Evolutionary conservation across 2,797 vertebrate species (phyloP).

Genomic region (Rhinophrynus dorsalis): DNA sequence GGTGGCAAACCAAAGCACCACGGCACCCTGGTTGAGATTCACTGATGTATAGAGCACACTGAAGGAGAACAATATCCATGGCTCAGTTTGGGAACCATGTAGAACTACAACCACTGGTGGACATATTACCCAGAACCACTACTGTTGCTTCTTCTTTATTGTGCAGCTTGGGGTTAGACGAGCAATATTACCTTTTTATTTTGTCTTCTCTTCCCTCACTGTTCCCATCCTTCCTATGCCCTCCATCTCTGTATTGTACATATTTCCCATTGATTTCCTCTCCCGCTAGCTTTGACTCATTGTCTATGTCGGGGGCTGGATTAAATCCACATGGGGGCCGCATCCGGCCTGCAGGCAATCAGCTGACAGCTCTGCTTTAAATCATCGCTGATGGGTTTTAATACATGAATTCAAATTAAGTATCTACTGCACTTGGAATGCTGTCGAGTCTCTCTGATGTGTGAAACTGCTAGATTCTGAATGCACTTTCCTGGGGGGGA

Average conservation of each 20-base stretch:
- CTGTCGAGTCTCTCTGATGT: constrained; percentile 7
- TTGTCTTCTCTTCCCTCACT: neutral
- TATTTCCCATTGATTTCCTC: constrained; percentile 44
- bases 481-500: too few species aligned
- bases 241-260: constrained; percentile 19
- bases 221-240: neutral
- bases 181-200: too few species aligned
- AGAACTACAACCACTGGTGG: too few species aligned
- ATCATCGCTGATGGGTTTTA: constrained; percentile 41
- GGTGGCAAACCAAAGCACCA: too few species aligned
- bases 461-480: neutral
- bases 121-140: too few species aligned
- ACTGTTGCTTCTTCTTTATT: too few species aligned
- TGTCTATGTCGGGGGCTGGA: constrained; percentile 39
- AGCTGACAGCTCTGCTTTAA: constrained; percentile 42
- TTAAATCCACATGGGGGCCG: constrained; percentile 44
- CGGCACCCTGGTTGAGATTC: too few species aligned
- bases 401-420: constrained; percentile 40
- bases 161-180: too few species aligned
- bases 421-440: constrained; percentile 6
- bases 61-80: too few species aligned
- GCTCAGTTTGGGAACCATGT: too few species aligned
- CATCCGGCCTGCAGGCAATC: constrained; percentile 38
- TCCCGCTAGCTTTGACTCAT: constrained; percentile 38
- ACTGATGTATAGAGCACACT: too few species aligned